phyloP scores from a whole-genome alignment of 2,113 vertebrate species.

The Cynocephalus volans region DNA sequence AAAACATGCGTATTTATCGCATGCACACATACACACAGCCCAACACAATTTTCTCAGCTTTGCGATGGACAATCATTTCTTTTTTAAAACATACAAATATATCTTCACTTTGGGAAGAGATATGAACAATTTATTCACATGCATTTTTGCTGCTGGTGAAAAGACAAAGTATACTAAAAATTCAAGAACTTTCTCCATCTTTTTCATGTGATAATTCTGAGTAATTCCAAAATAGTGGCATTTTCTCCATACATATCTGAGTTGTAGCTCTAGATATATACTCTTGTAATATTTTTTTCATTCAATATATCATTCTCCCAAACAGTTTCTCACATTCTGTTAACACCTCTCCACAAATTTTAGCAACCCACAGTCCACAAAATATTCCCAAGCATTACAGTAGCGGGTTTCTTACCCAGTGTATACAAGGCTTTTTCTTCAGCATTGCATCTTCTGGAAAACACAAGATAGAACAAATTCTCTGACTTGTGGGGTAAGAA shows the following conservation, averaged over 20 bases:
- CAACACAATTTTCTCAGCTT: slow-evolving; percentile 64
- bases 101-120: slow-evolving; percentile 60
- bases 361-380: slow-evolving; percentile 8
- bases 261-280: slow-evolving; percentile 16
- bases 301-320: slow-evolving; percentile 38
- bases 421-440: not conserved
- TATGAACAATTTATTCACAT: not conserved
- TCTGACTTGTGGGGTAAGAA: not conserved
- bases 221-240: not conserved
- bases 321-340: slow-evolving; percentile 61
- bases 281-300: slow-evolving; percentile 25
- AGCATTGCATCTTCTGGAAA: not conserved
- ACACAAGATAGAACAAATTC: not conserved
- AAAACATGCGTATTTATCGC: not conserved
- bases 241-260: slow-evolving; percentile 58
- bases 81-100: slow-evolving; percentile 67
- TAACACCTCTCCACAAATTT: slow-evolving; percentile 52
- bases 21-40: not conserved
- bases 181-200: not conserved
- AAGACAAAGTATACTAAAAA: slow-evolving; percentile 57
- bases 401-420: not conserved
- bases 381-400: slow-evolving; percentile 7
- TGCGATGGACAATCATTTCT: slow-evolving; percentile 1
- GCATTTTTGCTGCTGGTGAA: slow-evolving; percentile 20
- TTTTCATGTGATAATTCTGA: not conserved